Percentiles rank a stretch among this genome's conserved stretches.
phyloP scores from a whole-genome alignment of 2,888 invertebrate genomes.

The Heliconius sara region DNA sequence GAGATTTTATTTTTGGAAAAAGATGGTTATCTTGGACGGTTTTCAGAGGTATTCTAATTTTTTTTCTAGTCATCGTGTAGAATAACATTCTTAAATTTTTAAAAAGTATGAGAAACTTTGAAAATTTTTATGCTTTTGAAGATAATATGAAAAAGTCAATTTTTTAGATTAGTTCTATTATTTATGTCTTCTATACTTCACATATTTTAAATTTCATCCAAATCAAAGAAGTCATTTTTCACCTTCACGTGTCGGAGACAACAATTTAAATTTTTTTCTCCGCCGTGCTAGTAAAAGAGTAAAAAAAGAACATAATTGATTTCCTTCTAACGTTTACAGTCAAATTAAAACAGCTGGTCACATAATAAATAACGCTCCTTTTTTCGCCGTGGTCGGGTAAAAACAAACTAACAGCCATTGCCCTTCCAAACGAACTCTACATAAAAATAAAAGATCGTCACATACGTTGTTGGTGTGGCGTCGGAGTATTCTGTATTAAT shows the following conservation, averaged over 20 bases:
- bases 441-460: slow-evolving; percentile 29
- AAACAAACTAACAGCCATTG: neutral
- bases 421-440: slow-evolving; percentile 3
- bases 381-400: too few species aligned
- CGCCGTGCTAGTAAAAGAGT: too few species aligned
- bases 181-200: neutral
- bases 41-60: too few species aligned
- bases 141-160: too few species aligned
- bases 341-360: neutral
- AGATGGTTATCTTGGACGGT: too few species aligned
- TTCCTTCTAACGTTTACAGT: too few species aligned
- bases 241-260: neutral
- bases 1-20: neutral
- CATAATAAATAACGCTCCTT: neutral
- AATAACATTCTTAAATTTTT: too few species aligned
- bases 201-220: neutral
- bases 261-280: neutral
- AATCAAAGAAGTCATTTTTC: neutral
- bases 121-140: neutral
- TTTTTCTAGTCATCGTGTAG: too few species aligned
- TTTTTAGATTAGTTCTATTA: neutral
- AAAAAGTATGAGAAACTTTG: too few species aligned
- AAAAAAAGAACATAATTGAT: too few species aligned
- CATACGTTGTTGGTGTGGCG: slow-evolving; percentile 29
- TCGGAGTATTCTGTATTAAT: slow-evolving; percentile 17